Base-by-base conservation (phyloP, 2,797 vertebrate genomes). In the Pterois miles region DNA sequence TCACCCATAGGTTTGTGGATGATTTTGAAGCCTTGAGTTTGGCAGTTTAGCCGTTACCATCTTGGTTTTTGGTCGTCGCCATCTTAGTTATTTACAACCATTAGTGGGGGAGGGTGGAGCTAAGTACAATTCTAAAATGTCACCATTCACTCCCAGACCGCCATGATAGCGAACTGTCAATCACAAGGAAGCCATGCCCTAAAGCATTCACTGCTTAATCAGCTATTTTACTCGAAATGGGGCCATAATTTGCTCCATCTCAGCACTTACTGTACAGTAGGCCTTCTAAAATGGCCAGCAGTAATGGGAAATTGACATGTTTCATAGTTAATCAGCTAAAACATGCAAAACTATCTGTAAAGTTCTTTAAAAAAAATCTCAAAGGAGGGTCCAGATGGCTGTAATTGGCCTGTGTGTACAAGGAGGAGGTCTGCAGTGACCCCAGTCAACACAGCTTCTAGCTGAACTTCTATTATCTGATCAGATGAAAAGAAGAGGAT, bases 391-490 rank as follows among this genome's bases (percentile, higher is more conserved):
- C 59, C 29, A 67, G 54, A 23, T 65, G 25, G 65, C 67, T 70
- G 8, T 79, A 64, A 75, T 54, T 71, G 70, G 67, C n/a, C 25
- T 1, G 36, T 65, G 59, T 36, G 57, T 34, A 36, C 53, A 68
- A 68, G 23, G 23, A 27, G 40, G 20, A n/a, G 22, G 22, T 71
- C 71, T 40, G 54, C 25, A 9, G 20, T 57, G 64, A 74, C 53
- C 59, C 23, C 48, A 13, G 48, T 36, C 36, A 38, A 27, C 62
- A 22, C 27, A 27, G 31, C 14, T 6, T 65, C 58, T 69, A 81
- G 70, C 78, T 78, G 74, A 71, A 63, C 66, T 53, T 54, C 59
- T 70, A 2, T 58, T 52, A 25, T 67, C 66, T 66, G 14, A 36
- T 11, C 5, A 20, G 23, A 65, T 64, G 43, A 65, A 74, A 60